Percentiles rank a stretch among this genome's conserved stretches.
These are phyloP conservation scores for Apomyelois bistriatella DNA, from an alignment of 2,888 invertebrate species.

Conservation along the genomic window DNA sequence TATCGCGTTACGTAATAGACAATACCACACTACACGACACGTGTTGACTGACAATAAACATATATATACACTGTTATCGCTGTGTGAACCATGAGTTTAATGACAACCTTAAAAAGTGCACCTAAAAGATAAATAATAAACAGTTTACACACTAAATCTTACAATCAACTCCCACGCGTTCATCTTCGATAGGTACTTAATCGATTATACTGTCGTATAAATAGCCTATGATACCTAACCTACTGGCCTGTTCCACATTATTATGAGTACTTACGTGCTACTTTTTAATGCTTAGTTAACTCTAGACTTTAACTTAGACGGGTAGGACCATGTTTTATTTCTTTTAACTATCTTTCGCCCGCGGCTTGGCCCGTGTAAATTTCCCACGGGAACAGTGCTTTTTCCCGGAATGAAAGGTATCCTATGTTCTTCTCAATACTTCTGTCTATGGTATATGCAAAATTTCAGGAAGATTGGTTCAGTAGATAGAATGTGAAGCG, in stretches of 20 bases:
- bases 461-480: no score
- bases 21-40: conserved; percentile 14
- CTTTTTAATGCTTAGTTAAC: neutral
- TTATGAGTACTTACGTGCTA: neutral
- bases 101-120: neutral
- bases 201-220: conserved; percentile 11
- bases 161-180: neutral
- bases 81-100: neutral
- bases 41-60: conserved; percentile 25
- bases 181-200: neutral
- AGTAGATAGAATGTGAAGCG: no score
- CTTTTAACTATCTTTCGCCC: no score
- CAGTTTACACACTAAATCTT: neutral
- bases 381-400: no score
- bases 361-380: no score
- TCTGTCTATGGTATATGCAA: no score
- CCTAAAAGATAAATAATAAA: neutral
- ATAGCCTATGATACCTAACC: conserved; percentile 9
- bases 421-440: no score
- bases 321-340: neutral
- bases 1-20: conserved; percentile 32
- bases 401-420: neutral
- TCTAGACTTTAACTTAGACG: no score
- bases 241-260: conserved; percentile 12
- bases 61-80: conserved; percentile 14